phyloP scores from a whole-genome alignment of 2,113 vertebrate species.

The Macaca mulatta region DNA sequence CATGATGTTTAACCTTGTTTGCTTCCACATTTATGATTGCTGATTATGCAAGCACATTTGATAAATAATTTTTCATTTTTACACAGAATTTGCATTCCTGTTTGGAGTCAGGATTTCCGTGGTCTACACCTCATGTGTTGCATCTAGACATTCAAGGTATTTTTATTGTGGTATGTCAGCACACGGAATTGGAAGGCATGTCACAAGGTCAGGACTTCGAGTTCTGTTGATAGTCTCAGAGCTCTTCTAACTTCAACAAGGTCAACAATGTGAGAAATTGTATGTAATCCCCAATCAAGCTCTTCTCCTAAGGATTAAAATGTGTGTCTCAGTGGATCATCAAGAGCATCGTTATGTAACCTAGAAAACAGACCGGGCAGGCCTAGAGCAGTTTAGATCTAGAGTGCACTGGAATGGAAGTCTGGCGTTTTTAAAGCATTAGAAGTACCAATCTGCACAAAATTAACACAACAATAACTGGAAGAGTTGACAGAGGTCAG shows the following conservation, averaged over 20 bases:
- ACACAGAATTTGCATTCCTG: background rate
- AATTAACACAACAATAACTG: background rate
- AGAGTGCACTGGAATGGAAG: background rate
- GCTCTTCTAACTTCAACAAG: background rate
- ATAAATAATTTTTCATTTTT: background rate
- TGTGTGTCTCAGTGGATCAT: background rate
- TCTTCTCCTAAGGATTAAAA: background rate
- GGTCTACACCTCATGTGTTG: background rate
- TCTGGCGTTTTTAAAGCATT: background rate
- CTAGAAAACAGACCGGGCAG: background rate
- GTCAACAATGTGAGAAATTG: background rate
- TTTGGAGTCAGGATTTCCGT: background rate
- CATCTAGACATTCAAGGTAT: no score
- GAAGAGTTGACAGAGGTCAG: background rate
- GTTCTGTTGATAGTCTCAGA: background rate
- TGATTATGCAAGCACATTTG: background rate
- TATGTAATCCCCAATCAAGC: background rate
- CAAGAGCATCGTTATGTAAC: fast-evolving
- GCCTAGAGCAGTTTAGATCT: background rate
- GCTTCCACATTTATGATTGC: background rate
- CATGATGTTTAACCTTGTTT: background rate
- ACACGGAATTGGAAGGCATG: background rate
- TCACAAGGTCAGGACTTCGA: background rate
- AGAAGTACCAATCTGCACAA: background rate
- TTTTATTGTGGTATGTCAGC: background rate